A percentile compares a stretch with the other conserved stretches of the same genome.
These are phyloP conservation scores for Watsonalla binaria DNA, from an alignment of 2,888 invertebrate genomes.

Conservation along the genomic window DNA sequence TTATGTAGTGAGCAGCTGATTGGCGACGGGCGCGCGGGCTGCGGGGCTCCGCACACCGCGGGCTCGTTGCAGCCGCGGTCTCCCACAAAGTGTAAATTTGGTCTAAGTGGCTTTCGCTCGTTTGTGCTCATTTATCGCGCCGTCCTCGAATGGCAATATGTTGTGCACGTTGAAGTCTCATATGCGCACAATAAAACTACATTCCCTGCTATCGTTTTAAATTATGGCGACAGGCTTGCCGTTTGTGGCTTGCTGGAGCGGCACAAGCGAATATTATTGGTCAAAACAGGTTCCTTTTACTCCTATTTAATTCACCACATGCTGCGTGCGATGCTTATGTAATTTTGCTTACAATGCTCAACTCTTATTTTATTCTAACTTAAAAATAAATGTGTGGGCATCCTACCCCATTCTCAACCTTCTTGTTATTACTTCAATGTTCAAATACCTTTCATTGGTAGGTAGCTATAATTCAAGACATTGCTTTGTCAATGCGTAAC, in stretches of 20 bases:
- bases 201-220: constrained; percentile 64
- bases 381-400: not conserved
- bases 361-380: not conserved
- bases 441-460: too few relatives aligned
- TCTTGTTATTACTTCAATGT: not conserved
- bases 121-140: constrained; percentile 69
- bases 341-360: constrained; percentile 60
- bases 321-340: constrained; percentile 64
- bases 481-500: too few relatives aligned
- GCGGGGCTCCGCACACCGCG: constrained; percentile 31
- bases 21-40: constrained; percentile 34
- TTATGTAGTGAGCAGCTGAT: constrained; percentile 65
- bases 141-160: constrained; percentile 58
- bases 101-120: constrained; percentile 74
- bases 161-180: constrained; percentile 55
- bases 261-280: constrained; percentile 53
- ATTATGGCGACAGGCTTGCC: constrained; percentile 63
- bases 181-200: constrained; percentile 65
- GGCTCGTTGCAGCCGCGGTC: constrained; percentile 55
- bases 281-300: constrained; percentile 65
- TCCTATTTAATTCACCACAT: constrained; percentile 70
- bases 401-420: too few relatives aligned
- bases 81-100: constrained; percentile 78
- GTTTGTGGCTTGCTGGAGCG: constrained; percentile 57
- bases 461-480: too few relatives aligned